phyloP scores from a whole-genome alignment of 2,888 invertebrate species.

The Cephonodes hylas region DNA sequence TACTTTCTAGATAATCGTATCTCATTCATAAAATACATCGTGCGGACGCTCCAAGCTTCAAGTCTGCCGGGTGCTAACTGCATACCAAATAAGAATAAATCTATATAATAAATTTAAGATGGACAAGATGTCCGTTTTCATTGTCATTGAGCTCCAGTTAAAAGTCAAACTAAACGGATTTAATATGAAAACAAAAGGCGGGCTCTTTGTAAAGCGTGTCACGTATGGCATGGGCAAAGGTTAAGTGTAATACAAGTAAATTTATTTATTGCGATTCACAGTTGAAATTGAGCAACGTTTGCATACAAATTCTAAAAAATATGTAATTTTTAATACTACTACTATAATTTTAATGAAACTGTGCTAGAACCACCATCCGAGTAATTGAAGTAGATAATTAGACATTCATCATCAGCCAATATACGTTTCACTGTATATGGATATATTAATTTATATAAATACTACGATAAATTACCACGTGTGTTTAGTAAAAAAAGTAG shows the following conservation, averaged over 20 bases:
- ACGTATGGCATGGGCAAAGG: neutral
- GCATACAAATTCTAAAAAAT: neutral
- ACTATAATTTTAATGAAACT: too few relatives aligned
- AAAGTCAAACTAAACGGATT: constrained; percentile 2
- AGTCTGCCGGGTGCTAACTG: constrained; percentile 3
- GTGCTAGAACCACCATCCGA: too few relatives aligned
- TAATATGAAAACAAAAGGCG: neutral
- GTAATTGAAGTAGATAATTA: too few relatives aligned
- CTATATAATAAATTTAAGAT: neutral
- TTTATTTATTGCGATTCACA: neutral
- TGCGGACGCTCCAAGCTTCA: neutral
- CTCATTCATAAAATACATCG: constrained; percentile 5
- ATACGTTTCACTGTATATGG: too few relatives aligned
- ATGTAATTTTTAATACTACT: too few relatives aligned
- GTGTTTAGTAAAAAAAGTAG: too few relatives aligned
- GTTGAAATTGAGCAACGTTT: neutral
- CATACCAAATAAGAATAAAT: constrained; percentile 11
- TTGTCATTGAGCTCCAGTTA: neutral
- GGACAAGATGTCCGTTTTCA: constrained; percentile 2
- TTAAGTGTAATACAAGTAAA: neutral
- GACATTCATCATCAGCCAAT: too few relatives aligned
- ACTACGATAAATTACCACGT: too few relatives aligned
- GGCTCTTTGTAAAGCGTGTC: neutral
- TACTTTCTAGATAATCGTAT: constrained; percentile 9
- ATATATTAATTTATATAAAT: too few relatives aligned